Base-by-base conservation (phyloP, 2,888 invertebrate species). In the Drosophila nr. fundita region DNA sequence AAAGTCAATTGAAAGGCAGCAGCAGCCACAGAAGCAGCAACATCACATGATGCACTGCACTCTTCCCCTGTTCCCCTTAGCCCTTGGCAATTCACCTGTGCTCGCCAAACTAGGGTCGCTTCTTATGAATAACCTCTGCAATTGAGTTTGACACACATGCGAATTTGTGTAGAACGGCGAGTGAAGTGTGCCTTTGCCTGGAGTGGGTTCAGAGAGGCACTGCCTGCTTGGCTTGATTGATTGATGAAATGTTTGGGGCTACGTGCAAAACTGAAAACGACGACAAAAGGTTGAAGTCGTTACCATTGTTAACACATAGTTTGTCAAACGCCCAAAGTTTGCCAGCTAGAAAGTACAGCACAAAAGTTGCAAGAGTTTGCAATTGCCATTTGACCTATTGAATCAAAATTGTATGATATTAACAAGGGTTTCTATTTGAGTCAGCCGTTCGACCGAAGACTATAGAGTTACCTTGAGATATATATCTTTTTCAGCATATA, bases 141-240 rank as follows among this genome's bases (percentile, higher is more conserved):
- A 85, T 88, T 78, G 81, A 72, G 67, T 77, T 75, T 81, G 89
- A 86, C 87, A 72, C 70, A 75, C 73, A 72, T 70, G 57, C 15
- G 68, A 70, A 60, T 66, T 65, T 55, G 64, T 71, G 54, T 48
- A 40, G 50, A 36, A 36, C 11, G 29, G 27, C 27, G 34, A 34
- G 15, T 11, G 15, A 53, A 34, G 15, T 54, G 53, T 34, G 27
- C 55, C 27, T 36, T 27, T 15, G 1, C 48, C 30, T 21, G 50
- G 38, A 21, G 8, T 27, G 29, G 45, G 21, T 50, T 57, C n/a
- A 45, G 58, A 30, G 50, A 27, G 52, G 13, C 30, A 15, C 32
- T 45, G 55, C 27, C 27, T 29, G 54, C 1, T 34, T 49, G 49
- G 27, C 42, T 57, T 80, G 79, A 79, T 78, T 79, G 78, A 70